Evolutionary conservation across 2,113 vertebrate species (phyloP).

Genomic region (Edolisoma coerulescens): DNA sequence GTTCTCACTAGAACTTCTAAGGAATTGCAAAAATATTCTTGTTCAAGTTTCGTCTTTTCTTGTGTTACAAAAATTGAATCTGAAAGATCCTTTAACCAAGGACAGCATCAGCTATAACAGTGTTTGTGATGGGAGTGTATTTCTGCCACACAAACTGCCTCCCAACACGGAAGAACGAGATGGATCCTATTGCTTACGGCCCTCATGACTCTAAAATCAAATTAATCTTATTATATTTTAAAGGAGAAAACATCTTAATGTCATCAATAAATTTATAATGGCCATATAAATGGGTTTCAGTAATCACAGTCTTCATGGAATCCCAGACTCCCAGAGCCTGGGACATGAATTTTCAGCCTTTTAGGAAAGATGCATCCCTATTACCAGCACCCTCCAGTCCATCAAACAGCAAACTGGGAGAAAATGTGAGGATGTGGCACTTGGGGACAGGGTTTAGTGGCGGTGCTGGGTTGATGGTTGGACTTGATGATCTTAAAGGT

Average conservation of each 20-base stretch:
- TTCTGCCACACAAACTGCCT: not conserved
- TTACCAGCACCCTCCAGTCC: not conserved
- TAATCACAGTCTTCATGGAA: not conserved
- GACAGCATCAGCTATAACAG: not conserved
- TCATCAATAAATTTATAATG: not conserved
- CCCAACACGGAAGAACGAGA: not conserved
- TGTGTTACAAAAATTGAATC: not conserved
- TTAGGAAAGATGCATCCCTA: not conserved
- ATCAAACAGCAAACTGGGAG: not conserved
- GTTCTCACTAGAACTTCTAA: not conserved
- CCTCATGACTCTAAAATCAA: not conserved
- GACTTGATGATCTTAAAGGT: not conserved
- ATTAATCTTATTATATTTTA: not conserved
- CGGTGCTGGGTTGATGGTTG: not conserved
- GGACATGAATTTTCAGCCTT: not conserved
- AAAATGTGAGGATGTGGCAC: not conserved
- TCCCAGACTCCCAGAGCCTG: not conserved
- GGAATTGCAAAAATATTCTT: not conserved
- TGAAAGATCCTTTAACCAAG: not conserved
- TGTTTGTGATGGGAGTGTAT: not conserved
- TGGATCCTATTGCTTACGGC: not conserved
- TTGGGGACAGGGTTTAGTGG: not conserved
- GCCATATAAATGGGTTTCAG: not conserved
- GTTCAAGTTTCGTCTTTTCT: not conserved
- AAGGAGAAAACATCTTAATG: not conserved